These are phyloP conservation scores for Steatornis caripensis DNA, from an alignment of 2,113 vertebrate genomes.

Conservation along the genomic window DNA sequence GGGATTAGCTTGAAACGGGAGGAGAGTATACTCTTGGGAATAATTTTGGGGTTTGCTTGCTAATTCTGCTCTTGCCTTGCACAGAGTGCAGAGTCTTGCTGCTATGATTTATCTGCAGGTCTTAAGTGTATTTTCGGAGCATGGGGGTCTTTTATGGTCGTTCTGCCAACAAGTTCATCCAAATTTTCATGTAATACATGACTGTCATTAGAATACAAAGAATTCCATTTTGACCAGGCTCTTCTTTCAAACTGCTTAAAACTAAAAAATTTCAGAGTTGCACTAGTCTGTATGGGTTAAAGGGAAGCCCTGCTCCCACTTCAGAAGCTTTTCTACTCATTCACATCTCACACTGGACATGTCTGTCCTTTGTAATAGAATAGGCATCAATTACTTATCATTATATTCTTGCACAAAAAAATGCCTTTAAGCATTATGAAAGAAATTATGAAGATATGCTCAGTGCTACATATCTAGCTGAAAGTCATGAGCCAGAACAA, in stretches of 20 bases:
- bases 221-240: not conserved
- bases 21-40: not conserved
- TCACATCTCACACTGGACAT: not conserved
- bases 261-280: not conserved
- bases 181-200: not conserved
- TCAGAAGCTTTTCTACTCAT: not conserved
- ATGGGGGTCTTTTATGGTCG: not conserved
- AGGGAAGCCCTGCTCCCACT: not conserved
- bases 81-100: not conserved
- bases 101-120: not conserved
- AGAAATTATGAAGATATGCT: not conserved
- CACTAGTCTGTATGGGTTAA: not conserved
- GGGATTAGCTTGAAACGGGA: not conserved
- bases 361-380: not conserved
- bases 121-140: not conserved
- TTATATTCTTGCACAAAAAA: not conserved
- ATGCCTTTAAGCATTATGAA: not conserved
- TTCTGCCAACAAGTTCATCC: not conserved
- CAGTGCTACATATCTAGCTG: not conserved
- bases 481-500: not conserved
- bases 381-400: not conserved
- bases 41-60: not conserved
- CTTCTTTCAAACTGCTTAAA: not conserved
- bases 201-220: not conserved
- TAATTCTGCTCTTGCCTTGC: not conserved